These are phyloP conservation scores for Gastrophysa polygoni DNA, from an alignment of 2,888 invertebrate species.

Conservation along the genomic window DNA sequence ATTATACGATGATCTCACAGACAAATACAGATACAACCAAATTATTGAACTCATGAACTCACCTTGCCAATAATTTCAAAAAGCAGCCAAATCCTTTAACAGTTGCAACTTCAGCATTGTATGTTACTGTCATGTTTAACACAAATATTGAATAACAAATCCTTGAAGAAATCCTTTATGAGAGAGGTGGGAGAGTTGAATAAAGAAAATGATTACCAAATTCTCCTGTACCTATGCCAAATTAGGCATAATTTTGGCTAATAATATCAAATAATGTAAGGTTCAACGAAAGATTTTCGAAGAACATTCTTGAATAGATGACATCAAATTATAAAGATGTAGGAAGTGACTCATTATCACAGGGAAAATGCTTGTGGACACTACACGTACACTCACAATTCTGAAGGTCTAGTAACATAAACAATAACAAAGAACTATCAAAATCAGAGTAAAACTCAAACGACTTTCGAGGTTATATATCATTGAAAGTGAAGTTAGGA, in stretches of 20 bases:
- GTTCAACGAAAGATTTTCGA: not conserved
- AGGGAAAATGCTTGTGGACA: not conserved
- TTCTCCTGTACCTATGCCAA: not conserved
- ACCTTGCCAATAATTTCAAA: slow-evolving; percentile 83
- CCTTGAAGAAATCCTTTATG: not conserved
- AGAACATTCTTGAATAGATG: not conserved
- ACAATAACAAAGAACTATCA: too few relatives aligned
- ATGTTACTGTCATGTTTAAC: slow-evolving; percentile 48
- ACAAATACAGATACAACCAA: too few relatives aligned
- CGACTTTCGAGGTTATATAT: too few relatives aligned
- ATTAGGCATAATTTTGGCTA: not conserved
- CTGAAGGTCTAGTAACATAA: too few relatives aligned
- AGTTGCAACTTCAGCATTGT: slow-evolving; percentile 49
- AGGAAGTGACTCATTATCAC: not conserved
- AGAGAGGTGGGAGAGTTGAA: not conserved
- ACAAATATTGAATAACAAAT: not conserved
- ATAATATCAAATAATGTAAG: not conserved
- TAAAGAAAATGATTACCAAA: too few relatives aligned
- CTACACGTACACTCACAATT: too few relatives aligned
- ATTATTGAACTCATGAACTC: slow-evolving; percentile 45
- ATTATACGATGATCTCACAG: too few relatives aligned
- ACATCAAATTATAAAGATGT: not conserved
- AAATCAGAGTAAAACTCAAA: too few relatives aligned
- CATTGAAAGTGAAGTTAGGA: too few relatives aligned
- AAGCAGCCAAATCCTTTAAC: slow-evolving; percentile 81